phyloP scores from a whole-genome alignment of 1,140 invertebrate species.

The Zaprionus vittiger region DNA sequence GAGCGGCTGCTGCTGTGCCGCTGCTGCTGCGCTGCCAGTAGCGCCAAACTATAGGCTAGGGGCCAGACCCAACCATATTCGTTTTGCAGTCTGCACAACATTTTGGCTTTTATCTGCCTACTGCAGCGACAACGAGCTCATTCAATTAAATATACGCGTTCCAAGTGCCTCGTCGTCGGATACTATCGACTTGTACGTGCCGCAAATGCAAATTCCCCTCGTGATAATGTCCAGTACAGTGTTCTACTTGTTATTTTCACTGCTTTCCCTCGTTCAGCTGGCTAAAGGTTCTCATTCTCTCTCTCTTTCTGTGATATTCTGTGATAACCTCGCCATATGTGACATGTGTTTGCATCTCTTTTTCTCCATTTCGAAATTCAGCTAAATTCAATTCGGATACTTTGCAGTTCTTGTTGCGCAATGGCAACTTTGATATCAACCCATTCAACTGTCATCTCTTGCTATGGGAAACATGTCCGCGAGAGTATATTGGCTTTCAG shows the following conservation, averaged over 20 bases:
- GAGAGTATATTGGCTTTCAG: constrained; percentile 59
- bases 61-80: constrained; percentile 7
- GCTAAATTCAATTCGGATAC: constrained; percentile 53
- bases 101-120: constrained; percentile 40
- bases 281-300: constrained; percentile 48
- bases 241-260: constrained; percentile 19
- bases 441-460: constrained; percentile 71
- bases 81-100: constrained; percentile 10
- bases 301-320: constrained; percentile 14
- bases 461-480: constrained; percentile 60
- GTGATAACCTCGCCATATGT: constrained; percentile 32
- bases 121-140: constrained; percentile 50
- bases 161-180: constrained; percentile 39
- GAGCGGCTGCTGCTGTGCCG: not conserved
- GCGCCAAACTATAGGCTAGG: not conserved
- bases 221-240: constrained; percentile 34
- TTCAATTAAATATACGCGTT: constrained; percentile 65
- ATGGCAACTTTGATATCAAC: constrained; percentile 74
- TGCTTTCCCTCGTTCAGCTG: constrained; percentile 60
- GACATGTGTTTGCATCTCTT: constrained; percentile 13
- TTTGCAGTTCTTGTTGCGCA: constrained; percentile 67
- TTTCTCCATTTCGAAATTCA: constrained; percentile 33
- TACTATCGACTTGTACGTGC: constrained; percentile 30
- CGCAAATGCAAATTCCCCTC: constrained; percentile 36
- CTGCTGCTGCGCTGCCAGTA: not conserved